These are phyloP conservation scores for Scolopax bukidnonensis DNA, from an alignment of 2,797 vertebrate genomes.

Conservation along the genomic window DNA sequence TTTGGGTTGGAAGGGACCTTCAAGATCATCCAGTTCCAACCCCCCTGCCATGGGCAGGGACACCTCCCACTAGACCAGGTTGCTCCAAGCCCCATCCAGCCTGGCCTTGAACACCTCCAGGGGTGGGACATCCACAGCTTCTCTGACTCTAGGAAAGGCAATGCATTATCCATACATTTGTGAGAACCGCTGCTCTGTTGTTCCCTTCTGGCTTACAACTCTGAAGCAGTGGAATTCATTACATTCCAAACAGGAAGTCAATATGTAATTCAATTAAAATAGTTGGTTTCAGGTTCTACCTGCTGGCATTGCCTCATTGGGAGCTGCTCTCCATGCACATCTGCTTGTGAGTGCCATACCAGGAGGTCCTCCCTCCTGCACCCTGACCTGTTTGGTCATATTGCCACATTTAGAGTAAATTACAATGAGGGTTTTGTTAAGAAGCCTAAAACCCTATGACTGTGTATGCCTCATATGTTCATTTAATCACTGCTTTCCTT, in stretches of 20 bases:
- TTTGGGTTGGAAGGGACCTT: too few species aligned
- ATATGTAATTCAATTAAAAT: neutral
- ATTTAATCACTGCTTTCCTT: neutral
- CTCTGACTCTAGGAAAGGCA: neutral
- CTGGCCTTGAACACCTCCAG: too few species aligned
- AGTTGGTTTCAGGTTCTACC: neutral
- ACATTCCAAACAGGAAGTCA: neutral
- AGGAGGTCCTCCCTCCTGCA: neutral
- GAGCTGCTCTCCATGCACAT: neutral
- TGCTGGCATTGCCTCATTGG: neutral
- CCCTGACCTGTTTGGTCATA: neutral
- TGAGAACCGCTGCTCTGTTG: neutral
- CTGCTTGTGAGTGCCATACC: fast-evolving
- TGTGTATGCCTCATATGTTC: neutral
- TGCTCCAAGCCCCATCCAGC: too few species aligned
- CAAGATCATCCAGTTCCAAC: too few species aligned
- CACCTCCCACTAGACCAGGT: too few species aligned
- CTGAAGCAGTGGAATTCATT: neutral
- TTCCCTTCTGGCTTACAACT: neutral
- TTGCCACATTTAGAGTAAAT: neutral
- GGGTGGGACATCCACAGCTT: neutral
- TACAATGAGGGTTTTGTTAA: neutral
- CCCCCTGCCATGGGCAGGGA: too few species aligned
- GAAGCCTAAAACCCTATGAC: neutral
- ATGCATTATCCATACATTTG: neutral